Percentiles rank a stretch among this genome's conserved stretches.
Evolutionary conservation across 2,888 invertebrate genomes (phyloP).

Genomic region (Eilema sororculum): DNA sequence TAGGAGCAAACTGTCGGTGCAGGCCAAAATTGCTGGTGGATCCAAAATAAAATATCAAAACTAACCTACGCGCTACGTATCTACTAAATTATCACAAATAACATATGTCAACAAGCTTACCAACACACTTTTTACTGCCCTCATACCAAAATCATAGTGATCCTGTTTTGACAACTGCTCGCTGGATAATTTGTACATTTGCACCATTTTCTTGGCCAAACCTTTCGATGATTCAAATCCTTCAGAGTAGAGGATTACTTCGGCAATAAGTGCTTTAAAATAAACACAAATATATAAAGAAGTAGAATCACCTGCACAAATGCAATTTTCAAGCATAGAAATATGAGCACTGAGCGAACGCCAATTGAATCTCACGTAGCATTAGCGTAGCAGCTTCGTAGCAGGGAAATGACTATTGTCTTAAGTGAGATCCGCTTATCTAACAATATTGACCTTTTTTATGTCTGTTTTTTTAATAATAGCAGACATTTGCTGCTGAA

Average conservation of each 20-base stretch:
- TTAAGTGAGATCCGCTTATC: too few relatives aligned
- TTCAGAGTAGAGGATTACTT: slow-evolving; percentile 97
- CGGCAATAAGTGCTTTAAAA: slow-evolving; percentile 92
- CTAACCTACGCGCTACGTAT: too few relatives aligned
- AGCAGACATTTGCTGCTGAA: too few relatives aligned
- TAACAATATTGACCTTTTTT: too few relatives aligned
- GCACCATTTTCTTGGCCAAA: slow-evolving; percentile 96
- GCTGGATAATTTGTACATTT: slow-evolving; percentile 96
- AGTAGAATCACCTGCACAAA: not conserved
- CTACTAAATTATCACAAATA: not conserved
- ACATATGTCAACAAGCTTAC: slow-evolving; percentile 63
- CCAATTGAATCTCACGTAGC: too few relatives aligned
- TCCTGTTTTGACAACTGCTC: slow-evolving; percentile 97
- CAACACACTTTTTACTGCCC: slow-evolving; percentile 96
- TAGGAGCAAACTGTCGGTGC: too few relatives aligned
- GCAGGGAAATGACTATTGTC: too few relatives aligned
- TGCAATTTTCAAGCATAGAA: not conserved
- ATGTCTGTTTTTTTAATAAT: too few relatives aligned
- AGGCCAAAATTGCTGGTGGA: too few relatives aligned
- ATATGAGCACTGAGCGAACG: not conserved
- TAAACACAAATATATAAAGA: not conserved
- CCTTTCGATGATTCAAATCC: slow-evolving; percentile 96
- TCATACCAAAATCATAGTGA: slow-evolving; percentile 97
- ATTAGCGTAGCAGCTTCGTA: too few relatives aligned
- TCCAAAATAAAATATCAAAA: too few relatives aligned